phyloP scores from a whole-genome alignment of 2,888 invertebrate genomes.

The Drosophila phalerata region DNA sequence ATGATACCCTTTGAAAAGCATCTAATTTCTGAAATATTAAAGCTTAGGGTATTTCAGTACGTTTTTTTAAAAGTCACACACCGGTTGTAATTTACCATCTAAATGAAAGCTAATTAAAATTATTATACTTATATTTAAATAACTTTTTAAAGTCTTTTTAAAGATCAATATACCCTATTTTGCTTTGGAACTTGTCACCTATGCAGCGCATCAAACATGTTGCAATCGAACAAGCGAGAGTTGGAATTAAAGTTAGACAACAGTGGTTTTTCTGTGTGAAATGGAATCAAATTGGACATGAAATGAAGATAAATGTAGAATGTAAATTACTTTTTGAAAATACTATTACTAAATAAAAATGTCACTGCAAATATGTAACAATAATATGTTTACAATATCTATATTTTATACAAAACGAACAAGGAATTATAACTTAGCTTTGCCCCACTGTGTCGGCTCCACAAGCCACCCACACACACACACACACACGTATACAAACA shows the following conservation, averaged over 20 bases:
- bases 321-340: too few relatives aligned
- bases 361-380: too few relatives aligned
- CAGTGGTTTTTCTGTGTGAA: neutral
- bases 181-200: neutral
- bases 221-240: slow-evolving; percentile 50
- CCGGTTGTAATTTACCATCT: neutral
- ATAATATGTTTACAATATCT: too few relatives aligned
- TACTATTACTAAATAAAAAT: too few relatives aligned
- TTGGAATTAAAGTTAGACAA: slow-evolving; percentile 26
- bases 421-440: neutral
- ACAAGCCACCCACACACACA: slow-evolving; percentile 58
- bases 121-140: too few relatives aligned
- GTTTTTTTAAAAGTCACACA: neutral
- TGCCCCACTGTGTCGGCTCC: slow-evolving; percentile 40
- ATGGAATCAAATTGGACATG: neutral
- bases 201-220: slow-evolving; percentile 69
- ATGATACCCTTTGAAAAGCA: slow-evolving; percentile 25
- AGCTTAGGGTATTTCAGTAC: neutral
- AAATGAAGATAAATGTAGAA: too few relatives aligned
- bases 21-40: neutral
- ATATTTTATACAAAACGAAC: neutral
- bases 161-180: neutral
- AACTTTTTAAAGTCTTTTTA: too few relatives aligned
- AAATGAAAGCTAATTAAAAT: too few relatives aligned
- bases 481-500: slow-evolving; percentile 19